Evolutionary conservation across 2,888 invertebrate genomes (phyloP).

Genomic region (Ochropacha duplaris): DNA sequence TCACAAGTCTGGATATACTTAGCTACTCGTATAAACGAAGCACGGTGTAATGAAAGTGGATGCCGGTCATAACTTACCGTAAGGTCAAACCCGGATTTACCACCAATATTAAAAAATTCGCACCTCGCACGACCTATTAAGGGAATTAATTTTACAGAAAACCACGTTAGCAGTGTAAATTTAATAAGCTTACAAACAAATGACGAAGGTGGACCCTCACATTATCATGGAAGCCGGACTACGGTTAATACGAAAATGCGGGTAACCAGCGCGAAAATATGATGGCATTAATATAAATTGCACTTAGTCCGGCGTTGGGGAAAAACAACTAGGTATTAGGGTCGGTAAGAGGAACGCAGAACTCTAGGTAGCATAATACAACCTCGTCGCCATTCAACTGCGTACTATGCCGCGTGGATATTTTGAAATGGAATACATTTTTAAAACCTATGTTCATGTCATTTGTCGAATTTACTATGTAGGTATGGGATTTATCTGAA

Average conservation of each 20-base stretch:
- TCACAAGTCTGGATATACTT: not conserved
- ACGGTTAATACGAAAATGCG: slow-evolving; percentile 77
- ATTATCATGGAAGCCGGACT: slow-evolving; percentile 68
- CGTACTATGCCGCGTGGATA: no score
- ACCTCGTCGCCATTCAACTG: not conserved
- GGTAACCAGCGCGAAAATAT: slow-evolving; percentile 77
- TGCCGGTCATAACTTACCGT: slow-evolving; percentile 10
- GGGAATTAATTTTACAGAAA: slow-evolving; percentile 60
- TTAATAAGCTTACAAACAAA: slow-evolving; percentile 77
- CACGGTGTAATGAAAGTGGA: slow-evolving; percentile 8
- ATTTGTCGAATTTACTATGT: no score
- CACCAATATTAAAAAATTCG: slow-evolving; percentile 25
- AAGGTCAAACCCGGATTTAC: slow-evolving; percentile 10
- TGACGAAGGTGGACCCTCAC: slow-evolving; percentile 73
- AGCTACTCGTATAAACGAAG: not conserved
- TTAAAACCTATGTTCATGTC: no score
- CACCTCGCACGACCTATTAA: slow-evolving; percentile 38
- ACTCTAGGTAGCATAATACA: slow-evolving; percentile 19
- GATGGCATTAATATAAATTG: slow-evolving; percentile 78
- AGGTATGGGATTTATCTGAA: no score
- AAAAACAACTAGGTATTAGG: slow-evolving; percentile 68
- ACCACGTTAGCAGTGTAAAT: slow-evolving; percentile 71
- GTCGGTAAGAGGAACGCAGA: slow-evolving; percentile 29
- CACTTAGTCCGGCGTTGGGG: slow-evolving; percentile 60
- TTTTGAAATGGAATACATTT: no score